Conservation (phyloP, 2,797 vertebrate genomes). For the Xiphorhynchus erythropygius region DNA sequence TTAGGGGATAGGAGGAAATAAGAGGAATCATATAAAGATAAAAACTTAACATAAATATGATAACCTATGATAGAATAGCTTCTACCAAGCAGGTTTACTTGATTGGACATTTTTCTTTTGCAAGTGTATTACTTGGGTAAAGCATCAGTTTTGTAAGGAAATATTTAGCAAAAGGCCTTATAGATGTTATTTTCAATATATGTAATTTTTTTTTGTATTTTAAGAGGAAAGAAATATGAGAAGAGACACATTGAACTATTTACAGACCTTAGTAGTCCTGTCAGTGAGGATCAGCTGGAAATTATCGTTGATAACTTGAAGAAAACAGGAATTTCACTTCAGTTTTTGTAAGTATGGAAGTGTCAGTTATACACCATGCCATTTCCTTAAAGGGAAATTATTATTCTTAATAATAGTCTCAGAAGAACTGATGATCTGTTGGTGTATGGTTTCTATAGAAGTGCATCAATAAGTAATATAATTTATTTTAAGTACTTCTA, state of each 20-base stretch:
- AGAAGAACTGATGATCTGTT: neutral
- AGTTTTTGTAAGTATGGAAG: conserved; percentile 91
- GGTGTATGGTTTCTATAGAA: neutral
- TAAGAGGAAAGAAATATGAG: conserved; percentile 89
- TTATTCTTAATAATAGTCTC: neutral
- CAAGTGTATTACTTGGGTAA: neutral
- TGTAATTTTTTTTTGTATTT: neutral
- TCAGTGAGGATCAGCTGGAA: conserved; percentile 86
- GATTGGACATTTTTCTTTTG: neutral
- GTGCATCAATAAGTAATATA: neutral
- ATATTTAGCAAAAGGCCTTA: neutral
- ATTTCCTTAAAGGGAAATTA: neutral
- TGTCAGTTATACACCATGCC: neutral
- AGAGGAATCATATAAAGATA: neutral
- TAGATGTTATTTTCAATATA: neutral
- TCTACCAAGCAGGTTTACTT: neutral
- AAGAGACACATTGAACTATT: conserved; percentile 88
- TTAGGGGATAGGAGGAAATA: neutral
- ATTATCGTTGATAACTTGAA: conserved; percentile 88
- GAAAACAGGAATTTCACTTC: conserved; percentile 84
- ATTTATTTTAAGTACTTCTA: neutral
- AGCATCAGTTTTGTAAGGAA: neutral
- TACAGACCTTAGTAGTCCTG: conserved; percentile 86
- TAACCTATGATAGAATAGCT: neutral
- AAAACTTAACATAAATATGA: neutral